These are phyloP conservation scores for Coracopsis vasa DNA, from an alignment of 2,113 vertebrate genomes.

Conservation along the genomic window DNA sequence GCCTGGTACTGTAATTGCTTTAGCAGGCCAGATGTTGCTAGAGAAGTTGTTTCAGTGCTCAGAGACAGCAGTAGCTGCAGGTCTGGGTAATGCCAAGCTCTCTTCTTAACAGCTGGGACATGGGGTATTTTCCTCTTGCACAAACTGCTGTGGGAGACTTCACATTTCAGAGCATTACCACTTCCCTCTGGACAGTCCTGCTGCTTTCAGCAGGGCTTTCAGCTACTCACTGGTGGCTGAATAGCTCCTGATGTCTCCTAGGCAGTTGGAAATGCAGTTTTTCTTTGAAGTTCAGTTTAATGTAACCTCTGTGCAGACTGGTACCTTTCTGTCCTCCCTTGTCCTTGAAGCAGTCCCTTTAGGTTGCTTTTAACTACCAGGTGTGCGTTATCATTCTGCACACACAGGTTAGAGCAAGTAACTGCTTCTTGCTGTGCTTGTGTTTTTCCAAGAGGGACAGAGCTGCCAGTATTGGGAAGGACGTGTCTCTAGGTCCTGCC, in stretches of 20 bases:
- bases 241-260: not conserved
- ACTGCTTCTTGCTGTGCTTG: not conserved
- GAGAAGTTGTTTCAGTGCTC: not conserved
- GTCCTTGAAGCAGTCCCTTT: not conserved
- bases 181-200: not conserved
- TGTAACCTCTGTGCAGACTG: not conserved
- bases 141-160: not conserved
- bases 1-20: not conserved
- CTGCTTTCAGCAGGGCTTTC: not conserved
- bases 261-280: not conserved
- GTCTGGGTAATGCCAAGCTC: not conserved
- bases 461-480: not conserved
- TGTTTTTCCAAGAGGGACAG: not conserved
- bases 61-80: not conserved
- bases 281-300: not conserved
- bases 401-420: not conserved
- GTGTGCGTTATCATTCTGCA: not conserved
- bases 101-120: not conserved
- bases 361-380: not conserved
- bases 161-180: not conserved
- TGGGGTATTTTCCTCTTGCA: not conserved
- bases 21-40: not conserved
- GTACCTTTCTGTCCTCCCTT: not conserved
- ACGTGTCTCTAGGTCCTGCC: not conserved
- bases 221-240: not conserved